Percentiles rank a stretch among this genome's conserved stretches.
These are phyloP conservation scores for Lochmaea crataegi DNA, from an alignment of 2,888 invertebrate genomes.

Conservation along the genomic window DNA sequence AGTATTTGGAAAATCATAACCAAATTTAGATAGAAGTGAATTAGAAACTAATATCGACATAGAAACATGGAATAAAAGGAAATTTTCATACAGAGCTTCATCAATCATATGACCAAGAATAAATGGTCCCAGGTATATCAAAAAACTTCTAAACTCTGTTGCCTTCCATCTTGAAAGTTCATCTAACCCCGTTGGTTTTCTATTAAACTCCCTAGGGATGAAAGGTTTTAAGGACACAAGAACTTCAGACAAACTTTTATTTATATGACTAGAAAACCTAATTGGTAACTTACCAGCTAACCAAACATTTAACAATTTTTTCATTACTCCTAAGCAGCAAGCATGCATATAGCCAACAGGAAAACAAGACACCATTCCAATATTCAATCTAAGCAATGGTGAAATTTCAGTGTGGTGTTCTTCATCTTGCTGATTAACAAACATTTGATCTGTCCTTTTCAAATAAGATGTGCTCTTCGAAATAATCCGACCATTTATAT, in stretches of 20 bases:
- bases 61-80: constrained; percentile 14
- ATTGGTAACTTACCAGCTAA: constrained; percentile 18
- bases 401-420: constrained; percentile 35
- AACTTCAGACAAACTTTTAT: constrained; percentile 16
- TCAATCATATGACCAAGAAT: constrained; percentile 5
- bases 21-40: constrained; percentile 13
- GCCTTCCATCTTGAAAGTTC: constrained; percentile 29
- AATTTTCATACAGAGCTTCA: constrained; percentile 32
- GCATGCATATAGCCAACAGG: constrained; percentile 37
- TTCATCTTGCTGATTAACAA: constrained; percentile 30
- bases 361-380: constrained; percentile 32
- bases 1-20: constrained; percentile 3
- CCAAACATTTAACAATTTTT: constrained; percentile 35
- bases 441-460: constrained; percentile 34
- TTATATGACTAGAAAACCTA: constrained; percentile 21
- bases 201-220: constrained; percentile 28
- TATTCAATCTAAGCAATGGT: constrained; percentile 22
- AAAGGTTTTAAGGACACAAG: constrained; percentile 22
- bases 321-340: constrained; percentile 30
- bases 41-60: constrained; percentile 15
- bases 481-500: too few relatives aligned
- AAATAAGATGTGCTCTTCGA: too few relatives aligned
- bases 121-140: constrained; percentile 18
- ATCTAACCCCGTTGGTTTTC: constrained; percentile 31
- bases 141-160: constrained; percentile 22